phyloP scores from a whole-genome alignment of 2,888 invertebrate genomes.

The Laothoe populi region DNA sequence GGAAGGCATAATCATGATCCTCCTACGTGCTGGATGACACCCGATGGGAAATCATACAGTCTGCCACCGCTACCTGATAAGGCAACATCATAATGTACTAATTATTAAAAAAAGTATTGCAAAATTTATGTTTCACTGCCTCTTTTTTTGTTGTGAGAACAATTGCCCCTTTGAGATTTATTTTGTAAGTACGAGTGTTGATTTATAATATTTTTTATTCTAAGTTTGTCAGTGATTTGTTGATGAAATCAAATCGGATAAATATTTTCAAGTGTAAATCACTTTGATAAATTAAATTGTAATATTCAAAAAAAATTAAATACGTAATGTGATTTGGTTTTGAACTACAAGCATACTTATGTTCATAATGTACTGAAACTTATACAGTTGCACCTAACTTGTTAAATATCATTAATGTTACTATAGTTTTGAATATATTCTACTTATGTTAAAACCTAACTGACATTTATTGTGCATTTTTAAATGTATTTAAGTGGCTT shows the following conservation, averaged over 20 bases:
- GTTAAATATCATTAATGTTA: background rate
- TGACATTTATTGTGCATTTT: constrained; percentile 29
- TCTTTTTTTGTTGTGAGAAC: constrained; percentile 26
- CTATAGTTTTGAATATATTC: constrained; percentile 5
- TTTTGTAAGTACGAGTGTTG: constrained; percentile 24
- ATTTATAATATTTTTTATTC: constrained; percentile 19
- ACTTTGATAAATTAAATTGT: background rate
- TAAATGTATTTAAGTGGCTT: constrained; percentile 20
- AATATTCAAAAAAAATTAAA: background rate
- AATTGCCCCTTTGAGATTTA: constrained; percentile 26
- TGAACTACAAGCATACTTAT: background rate
- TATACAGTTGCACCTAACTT: background rate
- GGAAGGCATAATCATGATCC: constrained; percentile 79
- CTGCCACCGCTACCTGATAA: constrained; percentile 71
- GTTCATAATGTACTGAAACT: background rate
- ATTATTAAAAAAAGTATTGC: constrained; percentile 50
- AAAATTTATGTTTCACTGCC: constrained; percentile 45
- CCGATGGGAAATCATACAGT: constrained; percentile 77
- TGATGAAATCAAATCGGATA: background rate
- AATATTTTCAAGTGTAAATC: background rate
- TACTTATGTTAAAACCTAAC: constrained; percentile 24
- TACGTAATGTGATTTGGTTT: background rate
- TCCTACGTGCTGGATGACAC: constrained; percentile 81
- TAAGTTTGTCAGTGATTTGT: constrained; percentile 5
- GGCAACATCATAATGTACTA: constrained; percentile 46